Evolutionary conservation across 2,888 invertebrate species (phyloP).

Genomic region (Eupithecia insigniata): DNA sequence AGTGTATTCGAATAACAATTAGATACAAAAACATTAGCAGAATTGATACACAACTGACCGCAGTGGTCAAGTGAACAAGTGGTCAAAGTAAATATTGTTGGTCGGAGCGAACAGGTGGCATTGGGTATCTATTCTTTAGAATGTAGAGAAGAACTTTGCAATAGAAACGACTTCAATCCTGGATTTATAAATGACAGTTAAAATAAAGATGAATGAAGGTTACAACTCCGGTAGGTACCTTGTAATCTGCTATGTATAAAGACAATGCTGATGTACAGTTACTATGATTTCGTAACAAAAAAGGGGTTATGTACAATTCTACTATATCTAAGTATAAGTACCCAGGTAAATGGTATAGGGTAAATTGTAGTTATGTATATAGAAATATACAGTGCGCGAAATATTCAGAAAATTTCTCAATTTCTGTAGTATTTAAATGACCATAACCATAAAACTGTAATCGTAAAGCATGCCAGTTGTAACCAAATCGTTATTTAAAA

Average conservation of each 20-base stretch:
- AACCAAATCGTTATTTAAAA: constrained; percentile 75
- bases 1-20: constrained; percentile 35
- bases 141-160: not conserved
- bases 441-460: constrained; percentile 58
- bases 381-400: not conserved
- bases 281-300: not conserved
- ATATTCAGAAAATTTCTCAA: not conserved
- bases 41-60: constrained; percentile 62
- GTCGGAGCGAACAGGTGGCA: constrained; percentile 15
- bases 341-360: no score
- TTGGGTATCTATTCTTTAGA: not conserved
- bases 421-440: constrained; percentile 12
- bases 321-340: no score
- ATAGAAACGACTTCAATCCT: not conserved
- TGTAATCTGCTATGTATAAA: not conserved
- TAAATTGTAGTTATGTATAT: not conserved
- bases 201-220: not conserved
- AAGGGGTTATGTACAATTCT: not conserved
- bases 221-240: not conserved
- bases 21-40: constrained; percentile 45
- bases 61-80: constrained; percentile 54
- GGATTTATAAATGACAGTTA: not conserved
- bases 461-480: constrained; percentile 70
- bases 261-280: not conserved
- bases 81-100: constrained; percentile 60